phyloP scores from a whole-genome alignment of 2,888 invertebrate species.

The Synanthedon formicaeformis region DNA sequence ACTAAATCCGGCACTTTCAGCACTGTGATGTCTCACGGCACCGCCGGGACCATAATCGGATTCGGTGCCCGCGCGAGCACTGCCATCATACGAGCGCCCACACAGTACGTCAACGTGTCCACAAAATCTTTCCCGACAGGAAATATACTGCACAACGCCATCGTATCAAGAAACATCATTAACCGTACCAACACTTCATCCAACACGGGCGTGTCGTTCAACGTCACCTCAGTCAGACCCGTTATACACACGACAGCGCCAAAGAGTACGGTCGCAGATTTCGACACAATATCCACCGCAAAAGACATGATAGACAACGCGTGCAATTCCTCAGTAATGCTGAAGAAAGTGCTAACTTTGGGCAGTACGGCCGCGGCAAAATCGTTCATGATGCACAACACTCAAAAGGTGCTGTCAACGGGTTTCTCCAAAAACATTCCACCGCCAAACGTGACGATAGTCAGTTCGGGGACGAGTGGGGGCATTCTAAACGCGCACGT shows the following conservation, averaged over 20 bases:
- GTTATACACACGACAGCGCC: conserved; percentile 41
- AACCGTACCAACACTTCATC: conserved; percentile 35
- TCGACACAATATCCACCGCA: conserved; percentile 54
- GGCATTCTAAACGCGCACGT: conserved; percentile 31
- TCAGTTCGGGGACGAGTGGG: conserved; percentile 48
- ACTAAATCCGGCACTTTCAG: conserved; percentile 56
- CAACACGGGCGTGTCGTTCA: conserved; percentile 48
- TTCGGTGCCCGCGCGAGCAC: conserved; percentile 54
- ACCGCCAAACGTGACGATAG: conserved; percentile 61
- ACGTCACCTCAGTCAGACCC: conserved; percentile 45
- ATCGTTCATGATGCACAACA: conserved; percentile 65
- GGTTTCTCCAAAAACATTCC: conserved; percentile 57
- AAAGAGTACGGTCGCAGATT: conserved; percentile 47
- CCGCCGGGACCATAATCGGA: conserved; percentile 57
- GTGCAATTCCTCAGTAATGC: conserved; percentile 63
- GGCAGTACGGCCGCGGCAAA: conserved; percentile 58
- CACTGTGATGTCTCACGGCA: conserved; percentile 64
- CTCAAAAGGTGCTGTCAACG: conserved; percentile 58
- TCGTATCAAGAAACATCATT: conserved; percentile 59
- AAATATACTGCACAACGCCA: conserved; percentile 63
- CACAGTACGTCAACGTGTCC: conserved; percentile 59
- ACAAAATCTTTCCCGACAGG: conserved; percentile 64
- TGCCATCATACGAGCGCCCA: conserved; percentile 45
- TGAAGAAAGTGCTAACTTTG: conserved; percentile 62
- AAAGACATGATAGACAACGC: conserved; percentile 67